phyloP scores from a whole-genome alignment of 2,797 vertebrate genomes.

The Karalla daura region DNA sequence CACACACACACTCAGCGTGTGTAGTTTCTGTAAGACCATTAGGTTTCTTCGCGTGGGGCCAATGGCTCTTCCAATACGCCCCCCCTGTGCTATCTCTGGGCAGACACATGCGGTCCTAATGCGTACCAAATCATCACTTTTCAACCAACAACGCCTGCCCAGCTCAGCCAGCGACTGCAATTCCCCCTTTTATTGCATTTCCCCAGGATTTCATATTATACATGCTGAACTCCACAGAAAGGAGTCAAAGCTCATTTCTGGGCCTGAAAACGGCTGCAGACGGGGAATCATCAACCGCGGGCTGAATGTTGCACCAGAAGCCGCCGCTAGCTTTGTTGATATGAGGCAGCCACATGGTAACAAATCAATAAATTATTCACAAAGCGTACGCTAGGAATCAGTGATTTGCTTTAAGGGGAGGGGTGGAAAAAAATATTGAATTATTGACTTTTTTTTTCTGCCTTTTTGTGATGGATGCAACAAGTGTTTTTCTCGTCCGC shows the following conservation, averaged over 20 bases:
- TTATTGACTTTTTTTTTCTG: neutral
- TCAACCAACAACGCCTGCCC: conserved; percentile 38
- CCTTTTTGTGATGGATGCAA: conserved; percentile 13
- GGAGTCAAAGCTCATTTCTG: conserved; percentile 54
- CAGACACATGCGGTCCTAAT: conserved; percentile 58
- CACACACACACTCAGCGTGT: conserved; percentile 11
- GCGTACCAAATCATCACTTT: conserved; percentile 66
- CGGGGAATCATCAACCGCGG: conserved; percentile 22
- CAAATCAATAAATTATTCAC: conserved; percentile 47
- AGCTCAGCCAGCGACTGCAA: conserved; percentile 38
- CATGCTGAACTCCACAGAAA: conserved; percentile 58
- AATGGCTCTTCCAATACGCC: conserved; percentile 19
- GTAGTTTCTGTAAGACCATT: conserved; percentile 35
- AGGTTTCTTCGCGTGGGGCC: conserved; percentile 40
- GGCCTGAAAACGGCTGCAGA: conserved; percentile 43
- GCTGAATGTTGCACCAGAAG: conserved; percentile 37
- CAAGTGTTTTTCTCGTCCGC: neutral
- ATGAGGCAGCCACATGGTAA: conserved; percentile 37
- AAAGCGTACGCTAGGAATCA: conserved; percentile 8
- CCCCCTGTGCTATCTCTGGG: conserved; percentile 53
- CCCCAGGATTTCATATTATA: conserved; percentile 61
- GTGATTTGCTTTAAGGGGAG: conserved; percentile 3
- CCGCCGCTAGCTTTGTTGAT: conserved; percentile 34
- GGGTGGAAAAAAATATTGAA: conserved; percentile 19
- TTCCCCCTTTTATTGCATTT: conserved; percentile 61